Conservation (phyloP, 1,140 invertebrate genomes). For the Onthophagus taurus region DNA sequence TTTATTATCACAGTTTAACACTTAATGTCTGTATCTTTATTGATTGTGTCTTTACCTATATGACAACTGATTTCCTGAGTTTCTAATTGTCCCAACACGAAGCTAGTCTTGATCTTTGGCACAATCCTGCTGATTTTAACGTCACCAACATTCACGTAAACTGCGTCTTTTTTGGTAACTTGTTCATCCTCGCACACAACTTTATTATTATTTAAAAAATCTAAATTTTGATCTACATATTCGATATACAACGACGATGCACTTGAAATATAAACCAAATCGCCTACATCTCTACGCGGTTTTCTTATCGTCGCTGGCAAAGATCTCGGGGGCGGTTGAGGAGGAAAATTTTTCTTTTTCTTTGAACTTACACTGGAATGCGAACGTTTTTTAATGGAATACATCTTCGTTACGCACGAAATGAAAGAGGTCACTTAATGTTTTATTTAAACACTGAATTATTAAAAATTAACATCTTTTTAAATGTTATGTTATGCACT, state of each 20-base stretch:
- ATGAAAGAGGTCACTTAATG: too few relatives aligned
- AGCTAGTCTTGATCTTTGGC: constrained; percentile 9
- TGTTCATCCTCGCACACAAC: background rate
- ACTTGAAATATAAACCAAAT: constrained; percentile 30
- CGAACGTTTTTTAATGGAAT: too few relatives aligned
- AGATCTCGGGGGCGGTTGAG: constrained; percentile 27
- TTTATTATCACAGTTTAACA: too few relatives aligned
- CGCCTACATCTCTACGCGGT: constrained; percentile 27
- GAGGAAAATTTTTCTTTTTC: constrained; percentile 8
- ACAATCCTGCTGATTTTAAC: background rate
- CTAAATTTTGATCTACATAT: constrained; percentile 17
- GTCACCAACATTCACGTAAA: constrained; percentile 6
- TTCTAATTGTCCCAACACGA: constrained; percentile 7
- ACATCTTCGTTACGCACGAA: too few relatives aligned
- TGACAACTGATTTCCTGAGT: constrained; percentile 12
- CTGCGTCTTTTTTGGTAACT: background rate
- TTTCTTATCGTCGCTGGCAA: constrained; percentile 26
- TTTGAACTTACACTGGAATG: constrained; percentile 5
- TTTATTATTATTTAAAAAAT: constrained; percentile 1
- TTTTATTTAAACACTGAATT: too few relatives aligned
- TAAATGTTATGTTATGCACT: too few relatives aligned
- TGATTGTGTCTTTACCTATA: constrained; percentile 15
- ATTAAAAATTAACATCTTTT: too few relatives aligned
- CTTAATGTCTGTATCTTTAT: too few relatives aligned
- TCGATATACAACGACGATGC: constrained; percentile 25